Evolutionary conservation across 2,797 vertebrate species (phyloP).

Genomic region (Staurois parvus): DNA sequence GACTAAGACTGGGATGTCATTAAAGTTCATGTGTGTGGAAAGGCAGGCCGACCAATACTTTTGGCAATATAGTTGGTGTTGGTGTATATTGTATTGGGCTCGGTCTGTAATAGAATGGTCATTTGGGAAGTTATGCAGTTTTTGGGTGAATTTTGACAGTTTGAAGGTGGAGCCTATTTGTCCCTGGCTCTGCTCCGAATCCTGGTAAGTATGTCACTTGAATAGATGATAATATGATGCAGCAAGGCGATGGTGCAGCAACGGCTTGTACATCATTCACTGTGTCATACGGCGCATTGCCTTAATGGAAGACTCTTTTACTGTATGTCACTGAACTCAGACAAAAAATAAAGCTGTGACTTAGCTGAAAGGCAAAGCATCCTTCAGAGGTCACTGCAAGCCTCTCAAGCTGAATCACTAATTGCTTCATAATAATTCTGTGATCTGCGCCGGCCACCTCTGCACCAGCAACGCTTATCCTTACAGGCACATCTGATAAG

Average conservation of each 20-base stretch:
- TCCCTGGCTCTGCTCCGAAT: too few species aligned
- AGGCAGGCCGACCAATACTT: too few species aligned
- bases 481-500: neutral
- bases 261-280: neutral
- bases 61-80: too few species aligned
- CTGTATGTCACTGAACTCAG: slow-evolving; percentile 24
- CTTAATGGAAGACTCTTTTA: slow-evolving; percentile 58
- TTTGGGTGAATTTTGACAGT: too few species aligned
- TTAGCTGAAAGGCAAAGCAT: slow-evolving; percentile 28
- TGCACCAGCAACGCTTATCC: neutral
- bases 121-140: too few species aligned
- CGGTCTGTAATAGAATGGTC: too few species aligned
- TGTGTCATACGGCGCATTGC: slow-evolving; percentile 34
- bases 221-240: too few species aligned
- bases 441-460: neutral
- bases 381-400: slow-evolving; percentile 49
- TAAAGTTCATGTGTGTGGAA: too few species aligned
- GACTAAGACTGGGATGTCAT: too few species aligned
- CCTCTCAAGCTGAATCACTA: slow-evolving; percentile 56
- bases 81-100: too few species aligned
- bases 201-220: too few species aligned
- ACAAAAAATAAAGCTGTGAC: neutral
- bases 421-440: slow-evolving; percentile 22
- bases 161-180: too few species aligned
- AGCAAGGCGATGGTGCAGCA: neutral